phyloP scores from a whole-genome alignment of 2,888 invertebrate genomes.

The Rhynchonema sp. region DNA sequence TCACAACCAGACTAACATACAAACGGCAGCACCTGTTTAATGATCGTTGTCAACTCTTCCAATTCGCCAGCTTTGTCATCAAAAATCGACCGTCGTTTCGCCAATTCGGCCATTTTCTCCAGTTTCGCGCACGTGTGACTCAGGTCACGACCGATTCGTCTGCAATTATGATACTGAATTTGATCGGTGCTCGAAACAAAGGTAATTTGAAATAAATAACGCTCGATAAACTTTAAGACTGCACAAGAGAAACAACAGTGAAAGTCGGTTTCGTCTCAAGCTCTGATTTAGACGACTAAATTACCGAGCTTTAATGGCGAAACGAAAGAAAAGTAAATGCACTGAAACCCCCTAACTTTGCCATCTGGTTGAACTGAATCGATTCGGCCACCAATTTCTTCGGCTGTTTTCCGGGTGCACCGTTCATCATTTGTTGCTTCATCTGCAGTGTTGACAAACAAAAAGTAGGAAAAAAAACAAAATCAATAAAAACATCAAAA shows the following conservation, averaged over 20 bases:
- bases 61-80: slow-evolving; percentile 63
- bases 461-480: too few relatives aligned
- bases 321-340: slow-evolving; percentile 1
- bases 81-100: slow-evolving; percentile 45
- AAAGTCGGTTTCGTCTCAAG: too few relatives aligned
- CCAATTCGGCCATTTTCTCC: slow-evolving; percentile 76
- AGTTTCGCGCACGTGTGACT: slow-evolving; percentile 86
- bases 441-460: too few relatives aligned
- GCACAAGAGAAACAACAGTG: too few relatives aligned
- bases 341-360: slow-evolving; percentile 14
- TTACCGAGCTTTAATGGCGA: too few relatives aligned
- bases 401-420: neutral
- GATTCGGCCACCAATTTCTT: slow-evolving; percentile 13
- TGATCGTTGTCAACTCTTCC: slow-evolving; percentile 86
- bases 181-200: too few relatives aligned
- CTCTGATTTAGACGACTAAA: too few relatives aligned
- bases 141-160: slow-evolving; percentile 76
- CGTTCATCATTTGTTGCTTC: neutral
- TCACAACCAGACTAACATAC: slow-evolving; percentile 39
- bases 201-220: too few relatives aligned
- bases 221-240: too few relatives aligned
- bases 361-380: slow-evolving; percentile 23
- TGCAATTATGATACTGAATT: too few relatives aligned
- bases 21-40: slow-evolving; percentile 55
- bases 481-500: too few relatives aligned